A percentile compares a stretch with the other conserved stretches of the same genome.
Conservation (phyloP, 2,888 invertebrate species). For the Macaria notata region DNA sequence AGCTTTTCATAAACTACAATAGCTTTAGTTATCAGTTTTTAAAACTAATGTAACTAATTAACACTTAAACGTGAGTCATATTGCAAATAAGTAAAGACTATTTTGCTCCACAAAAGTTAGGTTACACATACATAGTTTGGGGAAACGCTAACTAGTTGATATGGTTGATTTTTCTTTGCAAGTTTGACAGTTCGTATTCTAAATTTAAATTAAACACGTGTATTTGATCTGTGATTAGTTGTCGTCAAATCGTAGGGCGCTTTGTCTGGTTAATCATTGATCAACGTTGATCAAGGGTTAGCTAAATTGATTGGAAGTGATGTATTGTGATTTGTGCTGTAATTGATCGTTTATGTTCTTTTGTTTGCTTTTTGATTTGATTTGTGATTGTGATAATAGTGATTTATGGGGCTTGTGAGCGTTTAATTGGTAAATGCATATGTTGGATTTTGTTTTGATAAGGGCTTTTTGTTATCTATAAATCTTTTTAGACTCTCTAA, state of each 20-base stretch:
- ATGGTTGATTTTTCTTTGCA: conserved; percentile 17
- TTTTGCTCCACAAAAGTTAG: too few species aligned
- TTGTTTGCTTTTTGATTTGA: conserved; percentile 34
- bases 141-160: rapidly evolving
- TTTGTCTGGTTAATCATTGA: conserved; percentile 32
- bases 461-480: too few species aligned
- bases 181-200: too few species aligned
- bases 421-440: neutral
- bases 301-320: conserved; percentile 72
- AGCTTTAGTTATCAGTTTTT: too few species aligned
- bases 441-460: too few species aligned
- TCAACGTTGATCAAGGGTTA: conserved; percentile 46
- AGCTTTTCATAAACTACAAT: too few species aligned
- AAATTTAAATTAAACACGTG: conserved; percentile 62
- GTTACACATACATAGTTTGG: too few species aligned
- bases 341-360: conserved; percentile 43
- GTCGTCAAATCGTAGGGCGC: conserved; percentile 35
- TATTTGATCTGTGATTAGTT: conserved; percentile 64
- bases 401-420: conserved; percentile 2
- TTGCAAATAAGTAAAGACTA: too few species aligned
- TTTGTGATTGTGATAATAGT: conserved; percentile 19
- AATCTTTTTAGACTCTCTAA: too few species aligned
- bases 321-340: conserved; percentile 53
- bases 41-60: too few species aligned
- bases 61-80: too few species aligned